Percentiles rank a stretch among this genome's conserved stretches.
Evolutionary conservation across 2,888 invertebrate genomes (phyloP).

Genomic region (Tenthredo livida): DNA sequence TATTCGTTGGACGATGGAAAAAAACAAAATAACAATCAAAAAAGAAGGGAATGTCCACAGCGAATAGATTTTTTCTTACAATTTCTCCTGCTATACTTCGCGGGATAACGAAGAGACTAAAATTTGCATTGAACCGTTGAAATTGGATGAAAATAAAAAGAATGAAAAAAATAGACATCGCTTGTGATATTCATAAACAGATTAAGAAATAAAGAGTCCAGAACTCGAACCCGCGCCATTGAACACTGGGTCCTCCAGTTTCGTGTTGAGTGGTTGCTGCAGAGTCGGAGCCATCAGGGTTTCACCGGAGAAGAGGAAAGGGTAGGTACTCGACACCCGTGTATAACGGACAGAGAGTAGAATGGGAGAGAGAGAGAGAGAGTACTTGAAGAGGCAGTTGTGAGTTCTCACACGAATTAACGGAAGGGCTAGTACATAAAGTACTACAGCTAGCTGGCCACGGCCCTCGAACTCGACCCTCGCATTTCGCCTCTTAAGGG

Average conservation of each 20-base stretch:
- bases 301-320: background rate
- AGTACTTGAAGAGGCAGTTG: conserved; percentile 54
- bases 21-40: no score
- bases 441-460: conserved; percentile 24
- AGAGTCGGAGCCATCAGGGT: background rate
- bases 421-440: conserved; percentile 6
- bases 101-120: no score
- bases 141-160: background rate
- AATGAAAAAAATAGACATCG: background rate
- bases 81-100: no score
- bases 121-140: background rate
- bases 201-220: background rate
- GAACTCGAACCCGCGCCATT: background rate
- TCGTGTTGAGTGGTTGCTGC: conserved; percentile 28
- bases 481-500: conserved; percentile 30
- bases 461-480: conserved; percentile 53
- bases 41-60: background rate
- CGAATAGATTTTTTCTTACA: no score
- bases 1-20: no score
- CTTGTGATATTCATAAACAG: background rate
- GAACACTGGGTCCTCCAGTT: conserved; percentile 32
- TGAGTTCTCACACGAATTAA: conserved; percentile 60
- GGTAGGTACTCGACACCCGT: background rate
- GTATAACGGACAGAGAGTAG: conserved; percentile 10
- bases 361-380: conserved; percentile 18